Conservation (phyloP, 2,797 vertebrate species). For the Amniataba percoides region DNA sequence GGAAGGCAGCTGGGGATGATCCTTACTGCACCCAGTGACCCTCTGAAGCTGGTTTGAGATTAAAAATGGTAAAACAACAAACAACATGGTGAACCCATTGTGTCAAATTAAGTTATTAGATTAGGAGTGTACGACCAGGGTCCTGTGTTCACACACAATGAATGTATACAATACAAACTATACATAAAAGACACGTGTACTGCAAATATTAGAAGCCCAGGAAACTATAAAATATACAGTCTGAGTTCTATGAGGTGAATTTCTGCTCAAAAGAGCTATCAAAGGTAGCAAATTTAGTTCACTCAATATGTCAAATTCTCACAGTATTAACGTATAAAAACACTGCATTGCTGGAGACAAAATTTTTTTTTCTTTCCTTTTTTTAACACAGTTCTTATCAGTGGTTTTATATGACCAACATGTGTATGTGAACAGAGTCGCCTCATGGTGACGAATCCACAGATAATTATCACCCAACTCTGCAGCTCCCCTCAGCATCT, state of each 20-base stretch:
- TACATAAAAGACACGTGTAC: not conserved
- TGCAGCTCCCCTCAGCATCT: not conserved
- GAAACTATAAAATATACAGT: not conserved
- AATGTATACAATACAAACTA: not conserved
- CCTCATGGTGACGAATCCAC: not conserved
- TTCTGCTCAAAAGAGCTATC: not conserved
- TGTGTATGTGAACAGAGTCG: not conserved
- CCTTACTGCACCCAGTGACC: not conserved
- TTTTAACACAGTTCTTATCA: not conserved
- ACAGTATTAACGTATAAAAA: not conserved
- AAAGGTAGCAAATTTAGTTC: not conserved
- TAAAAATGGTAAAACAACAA: not conserved
- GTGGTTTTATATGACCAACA: not conserved
- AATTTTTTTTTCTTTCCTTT: not conserved
- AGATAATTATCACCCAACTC: not conserved
- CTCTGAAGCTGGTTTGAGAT: not conserved
- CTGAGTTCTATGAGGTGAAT: not conserved
- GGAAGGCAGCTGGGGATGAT: constrained; percentile 16
- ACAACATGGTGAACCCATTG: no score
- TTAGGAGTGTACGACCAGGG: not conserved
- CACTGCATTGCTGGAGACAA: not conserved
- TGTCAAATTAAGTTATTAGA: not conserved
- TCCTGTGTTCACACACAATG: not conserved
- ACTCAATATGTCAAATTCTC: not conserved
- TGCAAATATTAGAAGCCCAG: not conserved